Evolutionary conservation across 2,113 vertebrate genomes (phyloP).

Genomic region (Tympanuchus pallidicinctus): DNA sequence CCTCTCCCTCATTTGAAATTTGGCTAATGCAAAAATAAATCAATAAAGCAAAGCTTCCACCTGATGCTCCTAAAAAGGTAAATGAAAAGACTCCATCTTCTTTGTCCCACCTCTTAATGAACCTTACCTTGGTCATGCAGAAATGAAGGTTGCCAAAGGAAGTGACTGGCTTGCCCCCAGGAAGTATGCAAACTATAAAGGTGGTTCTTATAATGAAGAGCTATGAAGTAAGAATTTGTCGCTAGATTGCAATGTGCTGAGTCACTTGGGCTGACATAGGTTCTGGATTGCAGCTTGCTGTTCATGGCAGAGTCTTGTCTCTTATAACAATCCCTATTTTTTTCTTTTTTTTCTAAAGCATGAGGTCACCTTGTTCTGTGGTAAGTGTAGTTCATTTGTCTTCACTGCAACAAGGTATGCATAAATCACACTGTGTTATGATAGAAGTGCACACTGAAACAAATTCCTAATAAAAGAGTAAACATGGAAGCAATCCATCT

Average conservation of each 20-base stretch:
- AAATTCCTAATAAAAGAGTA: slow-evolving; percentile 52
- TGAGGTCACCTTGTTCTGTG: slow-evolving; percentile 29
- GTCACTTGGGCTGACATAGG: neutral
- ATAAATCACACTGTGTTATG: slow-evolving; percentile 63
- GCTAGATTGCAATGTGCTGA: slow-evolving; percentile 19
- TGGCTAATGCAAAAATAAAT: neutral
- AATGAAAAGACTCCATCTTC: neutral
- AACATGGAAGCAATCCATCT: slow-evolving; percentile 52
- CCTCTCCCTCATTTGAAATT: neutral
- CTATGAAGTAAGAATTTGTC: slow-evolving; percentile 7
- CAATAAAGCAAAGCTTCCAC: neutral
- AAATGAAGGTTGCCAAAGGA: neutral
- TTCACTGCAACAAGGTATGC: slow-evolving; percentile 11
- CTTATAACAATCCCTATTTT: neutral
- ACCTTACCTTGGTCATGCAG: neutral
- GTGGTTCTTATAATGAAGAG: slow-evolving; percentile 22
- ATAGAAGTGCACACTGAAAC: slow-evolving; percentile 38
- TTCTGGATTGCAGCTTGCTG: slow-evolving; percentile 4
- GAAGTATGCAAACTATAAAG: neutral
- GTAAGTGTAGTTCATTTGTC: slow-evolving; percentile 22
- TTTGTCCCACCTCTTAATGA: neutral
- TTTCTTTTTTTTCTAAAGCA: neutral
- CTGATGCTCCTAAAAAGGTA: neutral
- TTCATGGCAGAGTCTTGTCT: neutral
- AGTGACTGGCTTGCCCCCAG: neutral